phyloP scores from a whole-genome alignment of 2,113 vertebrate genomes.

The Hippocampus mohnikei region DNA sequence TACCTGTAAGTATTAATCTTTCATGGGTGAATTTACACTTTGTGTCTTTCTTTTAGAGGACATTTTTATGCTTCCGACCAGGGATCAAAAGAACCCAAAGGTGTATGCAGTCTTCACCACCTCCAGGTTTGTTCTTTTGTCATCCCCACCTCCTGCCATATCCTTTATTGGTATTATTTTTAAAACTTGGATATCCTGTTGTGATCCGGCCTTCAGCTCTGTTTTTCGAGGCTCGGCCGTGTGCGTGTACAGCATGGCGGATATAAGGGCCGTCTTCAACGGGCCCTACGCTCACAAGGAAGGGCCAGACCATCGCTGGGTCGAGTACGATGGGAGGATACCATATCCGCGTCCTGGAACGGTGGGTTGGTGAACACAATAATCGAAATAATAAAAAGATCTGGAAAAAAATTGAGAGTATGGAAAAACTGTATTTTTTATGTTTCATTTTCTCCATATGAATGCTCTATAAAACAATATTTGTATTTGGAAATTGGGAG shows the following conservation, averaged over 20 bases:
- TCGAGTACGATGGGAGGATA: slow-evolving; percentile 90
- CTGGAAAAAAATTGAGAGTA: neutral
- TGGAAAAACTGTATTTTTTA: too few species aligned
- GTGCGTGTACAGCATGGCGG: slow-evolving; percentile 93
- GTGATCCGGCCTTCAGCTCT: slow-evolving; percentile 72
- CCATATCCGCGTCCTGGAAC: slow-evolving; percentile 94
- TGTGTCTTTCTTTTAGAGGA: slow-evolving; percentile 77
- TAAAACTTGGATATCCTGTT: slow-evolving; percentile 1
- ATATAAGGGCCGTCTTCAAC: slow-evolving; percentile 90
- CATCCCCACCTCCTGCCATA: neutral
- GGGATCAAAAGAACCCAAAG: slow-evolving; percentile 87
- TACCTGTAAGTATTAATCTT: neutral
- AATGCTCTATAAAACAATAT: too few species aligned
- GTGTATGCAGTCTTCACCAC: slow-evolving; percentile 95
- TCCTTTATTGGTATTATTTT: neutral
- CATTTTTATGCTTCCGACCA: slow-evolving; percentile 89
- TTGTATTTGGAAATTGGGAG: too few species aligned
- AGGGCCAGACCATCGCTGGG: slow-evolving; percentile 90
- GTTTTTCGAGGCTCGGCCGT: slow-evolving; percentile 98
- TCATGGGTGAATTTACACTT: neutral
- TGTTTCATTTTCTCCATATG: too few species aligned
- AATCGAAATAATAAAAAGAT: neutral
- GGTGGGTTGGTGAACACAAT: slow-evolving; percentile 40
- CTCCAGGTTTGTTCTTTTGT: slow-evolving; percentile 77
- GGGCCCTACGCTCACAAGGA: slow-evolving; percentile 97